Conservation (phyloP, 2,797 vertebrate genomes). For the Coreius guichenoti region DNA sequence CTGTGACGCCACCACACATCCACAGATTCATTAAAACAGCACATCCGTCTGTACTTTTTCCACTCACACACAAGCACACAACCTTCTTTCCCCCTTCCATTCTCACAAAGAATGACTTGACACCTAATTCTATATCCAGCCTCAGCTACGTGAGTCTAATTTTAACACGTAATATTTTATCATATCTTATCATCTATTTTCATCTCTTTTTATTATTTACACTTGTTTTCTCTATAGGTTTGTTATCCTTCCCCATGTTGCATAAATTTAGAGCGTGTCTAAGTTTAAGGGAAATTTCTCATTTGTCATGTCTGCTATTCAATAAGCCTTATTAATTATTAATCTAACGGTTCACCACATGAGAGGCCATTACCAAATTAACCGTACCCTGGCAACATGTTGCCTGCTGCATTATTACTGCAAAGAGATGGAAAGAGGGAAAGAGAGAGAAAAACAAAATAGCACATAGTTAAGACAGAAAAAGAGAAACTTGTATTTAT, state of each 20-base stretch:
- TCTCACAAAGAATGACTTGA: conserved; percentile 33
- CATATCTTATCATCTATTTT: not conserved
- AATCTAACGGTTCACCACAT: conserved; percentile 44
- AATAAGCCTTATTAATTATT: conserved; percentile 58
- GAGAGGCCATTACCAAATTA: conserved; percentile 60
- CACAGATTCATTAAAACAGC: conserved; percentile 58
- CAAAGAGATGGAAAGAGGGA: conserved; percentile 12
- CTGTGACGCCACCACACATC: conserved; percentile 59
- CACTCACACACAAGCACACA: conserved; percentile 18
- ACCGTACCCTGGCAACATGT: conserved; percentile 53
- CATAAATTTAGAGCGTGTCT: conserved; percentile 31
- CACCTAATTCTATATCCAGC: conserved; percentile 20
- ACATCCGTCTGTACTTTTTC: conserved; percentile 45
- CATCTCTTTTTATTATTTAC: conserved; percentile 6
- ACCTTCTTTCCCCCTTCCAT: conserved; percentile 1
- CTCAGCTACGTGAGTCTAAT: conserved; percentile 3
- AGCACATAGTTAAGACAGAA: not conserved
- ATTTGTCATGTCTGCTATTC: conserved; percentile 57
- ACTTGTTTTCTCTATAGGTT: conserved; percentile 22
- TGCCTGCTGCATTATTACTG: conserved; percentile 29
- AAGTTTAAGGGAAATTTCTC: conserved; percentile 33
- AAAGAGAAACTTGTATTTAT: not conserved
- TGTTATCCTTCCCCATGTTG: conserved; percentile 28
- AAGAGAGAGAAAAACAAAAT: conserved; percentile 18
- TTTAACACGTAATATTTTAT: not conserved